A percentile compares a stretch with the other conserved stretches of the same genome.
These are phyloP conservation scores for Mesorhabditis spiculigera DNA, from an alignment of 2,888 invertebrate genomes.

Conservation along the genomic window DNA sequence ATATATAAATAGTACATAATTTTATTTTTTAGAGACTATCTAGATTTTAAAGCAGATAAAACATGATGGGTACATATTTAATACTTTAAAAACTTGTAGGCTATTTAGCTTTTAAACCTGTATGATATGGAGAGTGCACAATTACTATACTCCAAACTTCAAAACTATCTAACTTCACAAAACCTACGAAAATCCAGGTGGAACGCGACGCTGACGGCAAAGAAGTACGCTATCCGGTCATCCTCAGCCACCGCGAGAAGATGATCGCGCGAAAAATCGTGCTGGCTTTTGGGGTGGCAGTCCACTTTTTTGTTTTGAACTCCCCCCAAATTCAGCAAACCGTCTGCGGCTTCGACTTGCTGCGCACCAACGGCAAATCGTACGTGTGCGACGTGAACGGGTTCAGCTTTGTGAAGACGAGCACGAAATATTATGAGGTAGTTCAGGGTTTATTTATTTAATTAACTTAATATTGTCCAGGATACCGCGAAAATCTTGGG, in stretches of 20 bases:
- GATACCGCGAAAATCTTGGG: conserved; percentile 97
- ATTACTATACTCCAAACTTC: conserved; percentile 4
- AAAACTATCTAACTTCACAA: background rate
- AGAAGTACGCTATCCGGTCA: conserved; percentile 96
- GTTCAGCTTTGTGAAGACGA: conserved; percentile 99
- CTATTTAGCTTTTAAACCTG: background rate
- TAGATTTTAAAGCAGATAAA: too few relatives aligned
- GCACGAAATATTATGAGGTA: conserved; percentile 92
- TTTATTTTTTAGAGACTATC: too few relatives aligned
- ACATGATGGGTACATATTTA: background rate
- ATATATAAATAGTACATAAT: too few relatives aligned
- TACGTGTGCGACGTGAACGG: conserved; percentile 99
- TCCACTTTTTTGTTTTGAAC: too few relatives aligned
- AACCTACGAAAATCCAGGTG: conserved; percentile 63
- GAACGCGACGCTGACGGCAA: conserved; percentile 92
- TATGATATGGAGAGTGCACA: background rate
- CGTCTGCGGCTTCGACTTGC: conserved; percentile 95
- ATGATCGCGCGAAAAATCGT: conserved; percentile 95
- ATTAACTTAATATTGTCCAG: conserved; percentile 25
- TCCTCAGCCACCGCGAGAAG: conserved; percentile 93
- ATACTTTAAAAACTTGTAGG: conserved; percentile 5
- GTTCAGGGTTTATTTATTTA: background rate
- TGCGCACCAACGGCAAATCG: conserved; percentile 93
- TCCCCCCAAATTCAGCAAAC: conserved; percentile 70
- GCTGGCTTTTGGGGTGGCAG: conserved; percentile 63